Evolutionary conservation across 2,797 vertebrate species (phyloP).

Genomic region (Morelia viridis): DNA sequence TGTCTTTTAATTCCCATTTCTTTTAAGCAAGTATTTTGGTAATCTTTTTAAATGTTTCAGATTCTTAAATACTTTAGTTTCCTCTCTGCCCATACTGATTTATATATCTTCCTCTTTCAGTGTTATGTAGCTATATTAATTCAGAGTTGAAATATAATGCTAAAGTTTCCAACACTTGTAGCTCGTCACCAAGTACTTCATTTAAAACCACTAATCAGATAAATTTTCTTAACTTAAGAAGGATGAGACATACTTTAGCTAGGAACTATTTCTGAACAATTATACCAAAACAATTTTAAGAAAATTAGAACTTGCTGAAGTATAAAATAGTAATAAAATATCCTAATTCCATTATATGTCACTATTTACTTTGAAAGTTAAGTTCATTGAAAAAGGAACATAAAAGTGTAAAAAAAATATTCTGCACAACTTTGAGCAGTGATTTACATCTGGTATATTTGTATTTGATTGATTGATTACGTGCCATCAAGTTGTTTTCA

Average conservation of each 20-base stretch:
- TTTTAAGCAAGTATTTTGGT: constrained; percentile 25
- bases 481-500: not conserved
- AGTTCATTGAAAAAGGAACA: not conserved
- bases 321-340: not conserved
- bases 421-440: not conserved
- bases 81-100: not conserved
- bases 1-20: constrained; percentile 55
- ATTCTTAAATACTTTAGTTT: not conserved
- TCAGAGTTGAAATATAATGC: constrained; percentile 4
- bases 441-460: not conserved
- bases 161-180: not conserved
- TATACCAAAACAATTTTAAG: not conserved
- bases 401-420: not conserved
- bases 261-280: not conserved
- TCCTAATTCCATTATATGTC: not conserved
- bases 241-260: not conserved
- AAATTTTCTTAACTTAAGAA: not conserved
- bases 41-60: not conserved
- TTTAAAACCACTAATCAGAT: not conserved
- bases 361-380: not conserved
- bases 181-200: not conserved
- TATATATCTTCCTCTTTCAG: not conserved
- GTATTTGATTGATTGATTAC: not conserved
- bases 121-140: not conserved
- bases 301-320: not conserved